Evolutionary conservation across 2,888 invertebrate species (phyloP).

Genomic region (Eristalis tenax): DNA sequence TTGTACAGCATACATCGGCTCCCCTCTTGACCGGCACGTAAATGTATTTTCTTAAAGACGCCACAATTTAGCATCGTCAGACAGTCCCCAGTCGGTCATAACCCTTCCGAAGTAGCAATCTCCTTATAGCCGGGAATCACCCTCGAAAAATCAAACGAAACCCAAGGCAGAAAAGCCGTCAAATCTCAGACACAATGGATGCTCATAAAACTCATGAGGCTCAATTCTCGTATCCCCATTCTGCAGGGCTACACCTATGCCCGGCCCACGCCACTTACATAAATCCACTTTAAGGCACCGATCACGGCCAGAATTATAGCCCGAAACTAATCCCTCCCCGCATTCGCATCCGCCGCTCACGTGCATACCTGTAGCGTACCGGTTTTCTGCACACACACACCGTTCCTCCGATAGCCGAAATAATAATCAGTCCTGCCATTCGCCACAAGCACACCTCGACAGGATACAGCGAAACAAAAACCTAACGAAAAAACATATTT

Average conservation of each 20-base stretch:
- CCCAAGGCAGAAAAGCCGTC: not conserved
- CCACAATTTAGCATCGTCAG: not conserved
- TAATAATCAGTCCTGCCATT: conserved; percentile 47
- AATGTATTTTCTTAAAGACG: not conserved
- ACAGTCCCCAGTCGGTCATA: not conserved
- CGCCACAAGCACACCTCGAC: conserved; percentile 12
- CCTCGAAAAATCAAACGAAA: not conserved
- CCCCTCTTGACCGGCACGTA: not conserved
- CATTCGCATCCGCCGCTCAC: not conserved
- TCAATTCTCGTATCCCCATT: not conserved
- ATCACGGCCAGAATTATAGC: conserved; percentile 24
- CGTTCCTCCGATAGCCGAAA: conserved; percentile 33
- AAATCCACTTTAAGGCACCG: conserved; percentile 22
- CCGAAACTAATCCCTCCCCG: conserved; percentile 34
- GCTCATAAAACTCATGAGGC: conserved; percentile 3
- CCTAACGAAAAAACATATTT: conserved; percentile 40
- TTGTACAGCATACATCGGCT: not conserved
- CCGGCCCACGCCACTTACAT: not conserved
- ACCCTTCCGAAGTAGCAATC: not conserved
- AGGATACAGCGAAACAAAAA: not conserved
- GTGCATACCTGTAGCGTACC: conserved; percentile 19
- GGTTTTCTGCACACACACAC: conserved; percentile 25
- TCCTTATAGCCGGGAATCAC: not conserved
- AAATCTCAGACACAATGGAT: conserved; percentile 1
- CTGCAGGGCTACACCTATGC: not conserved